phyloP scores from a whole-genome alignment of 2,888 invertebrate genomes.

The Tinea trinotella region DNA sequence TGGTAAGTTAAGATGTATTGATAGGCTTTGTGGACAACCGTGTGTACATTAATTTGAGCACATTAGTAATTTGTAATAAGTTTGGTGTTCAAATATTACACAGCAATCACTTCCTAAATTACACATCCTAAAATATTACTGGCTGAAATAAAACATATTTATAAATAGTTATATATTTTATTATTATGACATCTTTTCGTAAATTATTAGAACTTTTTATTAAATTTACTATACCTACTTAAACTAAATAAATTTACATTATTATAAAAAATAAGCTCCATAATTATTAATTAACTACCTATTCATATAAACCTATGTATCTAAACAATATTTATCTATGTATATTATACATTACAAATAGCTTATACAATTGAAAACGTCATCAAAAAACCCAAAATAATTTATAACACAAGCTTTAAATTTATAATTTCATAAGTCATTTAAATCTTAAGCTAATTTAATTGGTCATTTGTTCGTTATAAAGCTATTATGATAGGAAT shows the following conservation, averaged over 20 bases:
- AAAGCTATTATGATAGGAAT: background rate
- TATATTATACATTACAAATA: too few relatives aligned
- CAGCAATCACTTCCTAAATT: too few relatives aligned
- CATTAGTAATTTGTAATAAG: background rate
- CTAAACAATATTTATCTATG: background rate
- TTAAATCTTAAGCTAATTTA: background rate
- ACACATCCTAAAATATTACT: too few relatives aligned
- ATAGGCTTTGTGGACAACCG: background rate
- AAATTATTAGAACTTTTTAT: too few relatives aligned
- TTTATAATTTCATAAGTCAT: background rate
- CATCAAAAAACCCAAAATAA: background rate
- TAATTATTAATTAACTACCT: background rate
- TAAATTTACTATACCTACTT: too few relatives aligned
- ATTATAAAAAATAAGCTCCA: background rate
- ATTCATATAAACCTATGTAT: background rate
- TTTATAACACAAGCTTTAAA: background rate
- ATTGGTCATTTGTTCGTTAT: background rate
- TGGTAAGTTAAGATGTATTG: conserved; percentile 6
- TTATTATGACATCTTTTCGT: too few relatives aligned
- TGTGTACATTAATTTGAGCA: background rate
- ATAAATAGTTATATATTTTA: too few relatives aligned
- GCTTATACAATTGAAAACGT: background rate
- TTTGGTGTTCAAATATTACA: background rate
- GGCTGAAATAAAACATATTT: too few relatives aligned
- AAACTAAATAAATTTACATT: background rate